phyloP scores from a whole-genome alignment of 2,888 invertebrate species.

The Hypercompe scribonia region DNA sequence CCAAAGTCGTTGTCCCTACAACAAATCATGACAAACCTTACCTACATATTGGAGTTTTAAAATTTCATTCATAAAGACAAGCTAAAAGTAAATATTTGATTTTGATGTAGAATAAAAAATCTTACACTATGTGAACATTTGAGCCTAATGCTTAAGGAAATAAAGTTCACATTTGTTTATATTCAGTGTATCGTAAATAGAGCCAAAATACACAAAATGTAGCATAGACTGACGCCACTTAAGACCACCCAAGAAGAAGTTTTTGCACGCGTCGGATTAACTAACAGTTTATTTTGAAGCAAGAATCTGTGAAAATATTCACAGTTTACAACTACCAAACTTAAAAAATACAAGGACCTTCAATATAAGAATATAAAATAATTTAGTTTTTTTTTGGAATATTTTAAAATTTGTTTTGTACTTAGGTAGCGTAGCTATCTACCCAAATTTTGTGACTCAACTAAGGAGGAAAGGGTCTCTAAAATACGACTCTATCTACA shows the following conservation, averaged over 20 bases:
- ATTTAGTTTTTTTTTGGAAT: neutral
- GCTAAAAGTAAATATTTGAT: constrained; percentile 78
- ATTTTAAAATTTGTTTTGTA: too few relatives aligned
- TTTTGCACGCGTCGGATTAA: constrained; percentile 73
- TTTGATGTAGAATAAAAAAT: constrained; percentile 62
- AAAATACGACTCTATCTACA: too few relatives aligned
- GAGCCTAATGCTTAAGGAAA: neutral
- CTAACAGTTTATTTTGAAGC: constrained; percentile 72
- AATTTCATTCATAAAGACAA: constrained; percentile 83
- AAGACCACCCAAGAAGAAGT: constrained; percentile 80
- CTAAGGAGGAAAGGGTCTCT: too few relatives aligned
- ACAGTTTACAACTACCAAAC: constrained; percentile 51
- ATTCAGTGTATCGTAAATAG: constrained; percentile 54
- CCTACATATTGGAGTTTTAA: constrained; percentile 67
- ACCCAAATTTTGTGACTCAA: too few relatives aligned
- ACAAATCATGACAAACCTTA: constrained; percentile 46
- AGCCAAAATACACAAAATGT: constrained; percentile 74
- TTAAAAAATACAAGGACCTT: neutral
- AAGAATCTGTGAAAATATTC: constrained; percentile 67
- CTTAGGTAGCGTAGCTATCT: too few relatives aligned
- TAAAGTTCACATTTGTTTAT: constrained; percentile 33
- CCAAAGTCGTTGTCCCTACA: constrained; percentile 25
- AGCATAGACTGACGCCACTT: constrained; percentile 80
- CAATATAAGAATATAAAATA: constrained; percentile 12
- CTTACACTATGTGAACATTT: constrained; percentile 22